phyloP scores from a whole-genome alignment of 2,113 vertebrate species.

The Hippocampus guttulatus region DNA sequence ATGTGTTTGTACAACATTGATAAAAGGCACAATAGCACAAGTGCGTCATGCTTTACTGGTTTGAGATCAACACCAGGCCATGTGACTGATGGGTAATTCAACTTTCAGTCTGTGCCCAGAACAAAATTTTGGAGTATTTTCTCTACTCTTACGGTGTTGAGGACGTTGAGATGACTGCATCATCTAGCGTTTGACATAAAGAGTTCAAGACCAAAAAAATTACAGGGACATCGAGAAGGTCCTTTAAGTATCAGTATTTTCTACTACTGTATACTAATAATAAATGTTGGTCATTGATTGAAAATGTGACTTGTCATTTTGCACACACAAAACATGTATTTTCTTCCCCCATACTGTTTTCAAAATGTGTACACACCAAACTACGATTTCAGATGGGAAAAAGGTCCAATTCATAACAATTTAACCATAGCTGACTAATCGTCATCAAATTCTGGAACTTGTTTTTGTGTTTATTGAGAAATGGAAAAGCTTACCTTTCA shows the following conservation, averaged over 20 bases:
- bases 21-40: constrained; percentile 74
- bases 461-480: background rate
- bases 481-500: background rate
- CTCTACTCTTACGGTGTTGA: constrained; percentile 6
- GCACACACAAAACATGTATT: background rate
- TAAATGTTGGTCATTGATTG: background rate
- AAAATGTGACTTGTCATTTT: background rate
- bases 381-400: background rate
- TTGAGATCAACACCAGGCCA: constrained; percentile 48
- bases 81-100: constrained; percentile 22
- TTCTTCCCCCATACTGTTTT: background rate
- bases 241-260: too few species aligned
- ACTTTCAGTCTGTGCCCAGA: constrained; percentile 33
- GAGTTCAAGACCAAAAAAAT: background rate
- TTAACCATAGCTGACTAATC: background rate
- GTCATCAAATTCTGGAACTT: background rate
- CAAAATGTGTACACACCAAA: background rate
- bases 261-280: background rate
- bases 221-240: background rate
- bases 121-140: constrained; percentile 5
- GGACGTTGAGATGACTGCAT: constrained; percentile 20
- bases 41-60: constrained; percentile 64
- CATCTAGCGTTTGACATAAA: constrained; percentile 11
- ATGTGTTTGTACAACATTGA: constrained; percentile 65
- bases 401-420: background rate